Base-by-base conservation (phyloP, 1,140 invertebrate species). In the Sinonovacula constricta region DNA sequence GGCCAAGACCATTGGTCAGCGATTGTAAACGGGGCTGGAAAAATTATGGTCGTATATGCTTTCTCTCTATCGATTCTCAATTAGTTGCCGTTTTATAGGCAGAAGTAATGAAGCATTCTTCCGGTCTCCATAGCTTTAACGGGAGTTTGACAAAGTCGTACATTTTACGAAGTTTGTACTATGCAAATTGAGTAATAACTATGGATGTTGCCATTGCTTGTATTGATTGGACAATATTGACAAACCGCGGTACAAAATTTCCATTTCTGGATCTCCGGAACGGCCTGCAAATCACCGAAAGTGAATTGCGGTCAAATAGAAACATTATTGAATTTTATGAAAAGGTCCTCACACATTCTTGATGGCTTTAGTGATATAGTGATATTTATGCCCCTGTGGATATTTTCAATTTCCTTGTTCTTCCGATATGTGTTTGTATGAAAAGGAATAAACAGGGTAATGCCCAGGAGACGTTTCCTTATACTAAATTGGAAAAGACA, bases 361-460 rank as follows among this genome's bases (percentile, higher is more conserved):
- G 72, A 76, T 54, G 53, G 60, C 36, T 59, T 76, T 51, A 56
- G 39, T 66, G 72, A 76, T 76, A 76, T 62, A 45, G 51, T n/a
- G 72, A 66, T 76, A 76, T 76, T 76, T 76, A 76, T 67, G 72
- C 26, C n/a, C 36, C 24, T 65, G 62, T 33, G 65, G 72, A 34
- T 76, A 76, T 66, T 76, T 76, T 62, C 62, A 76, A 67, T 76
- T 63, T 74, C 59, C n/a, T n/a, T n/a, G n/a, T n/a, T n/a, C n/a
- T n/a, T n/a, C n/a, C n/a, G n/a, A n/a, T n/a, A n/a, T n/a, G n/a
- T n/a, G n/a, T n/a, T n/a, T n/a, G n/a, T n/a, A n/a, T n/a, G n/a
- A n/a, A n/a, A n/a, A n/a, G n/a, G n/a, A n/a, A n/a, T n/a, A n/a
- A n/a, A n/a, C n/a, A n/a, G n/a, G n/a, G n/a, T n/a, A n/a, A n/a